phyloP scores from a whole-genome alignment of 2,113 vertebrate species.

The Emydura subglobosa region DNA sequence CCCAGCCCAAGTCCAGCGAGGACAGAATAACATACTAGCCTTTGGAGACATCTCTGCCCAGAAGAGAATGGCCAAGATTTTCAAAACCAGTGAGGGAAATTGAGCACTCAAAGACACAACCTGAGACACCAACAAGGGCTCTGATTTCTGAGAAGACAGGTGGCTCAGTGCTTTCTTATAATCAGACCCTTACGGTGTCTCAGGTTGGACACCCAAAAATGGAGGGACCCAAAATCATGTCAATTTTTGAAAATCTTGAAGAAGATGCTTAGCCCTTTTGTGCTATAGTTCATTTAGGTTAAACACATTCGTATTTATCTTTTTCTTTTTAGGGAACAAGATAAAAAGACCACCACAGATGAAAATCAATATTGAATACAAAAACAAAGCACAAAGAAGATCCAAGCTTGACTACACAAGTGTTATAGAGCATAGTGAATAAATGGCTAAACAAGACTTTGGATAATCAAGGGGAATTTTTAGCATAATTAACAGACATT shows the following conservation, averaged over 20 bases:
- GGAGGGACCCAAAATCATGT: neutral
- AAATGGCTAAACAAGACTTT: neutral
- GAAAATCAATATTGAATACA: neutral
- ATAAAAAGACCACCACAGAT: neutral
- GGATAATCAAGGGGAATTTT: neutral
- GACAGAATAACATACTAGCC: fast-evolving
- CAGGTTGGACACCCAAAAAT: neutral
- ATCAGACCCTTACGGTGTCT: neutral
- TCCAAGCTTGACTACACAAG: fast-evolving
- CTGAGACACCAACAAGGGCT: neutral
- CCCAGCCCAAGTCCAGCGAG: fast-evolving
- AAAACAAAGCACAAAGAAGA: neutral
- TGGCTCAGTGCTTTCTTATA: neutral
- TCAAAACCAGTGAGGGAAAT: neutral
- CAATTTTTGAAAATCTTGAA: neutral
- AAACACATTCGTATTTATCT: fast-evolving
- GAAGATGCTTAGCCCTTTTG: neutral
- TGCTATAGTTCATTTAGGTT: neutral
- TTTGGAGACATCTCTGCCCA: too few relatives aligned
- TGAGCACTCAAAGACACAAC: neutral
- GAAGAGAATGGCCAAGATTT: neutral
- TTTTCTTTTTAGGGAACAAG: neutral
- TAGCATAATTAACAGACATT: neutral
- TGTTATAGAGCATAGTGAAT: neutral
- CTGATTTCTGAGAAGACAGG: neutral